phyloP scores from a whole-genome alignment of 2,113 vertebrate species.

The Semicossyphus pulcher region DNA sequence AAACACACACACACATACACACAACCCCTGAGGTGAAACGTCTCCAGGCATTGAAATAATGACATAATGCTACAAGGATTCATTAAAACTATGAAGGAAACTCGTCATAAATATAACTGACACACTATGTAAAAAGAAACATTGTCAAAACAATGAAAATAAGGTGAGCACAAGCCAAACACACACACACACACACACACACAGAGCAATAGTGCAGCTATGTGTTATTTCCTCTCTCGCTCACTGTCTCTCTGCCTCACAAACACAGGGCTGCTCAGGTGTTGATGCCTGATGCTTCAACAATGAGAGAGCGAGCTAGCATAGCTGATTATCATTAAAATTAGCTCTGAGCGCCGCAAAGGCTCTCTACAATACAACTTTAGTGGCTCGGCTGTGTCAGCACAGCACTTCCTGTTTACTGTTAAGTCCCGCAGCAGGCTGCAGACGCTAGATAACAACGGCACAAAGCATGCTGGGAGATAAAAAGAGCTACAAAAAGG shows the following conservation, averaged over 20 bases:
- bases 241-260: neutral
- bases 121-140: neutral
- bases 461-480: conserved; percentile 78
- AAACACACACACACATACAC: conserved; percentile 4
- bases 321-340: conserved; percentile 70
- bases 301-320: conserved; percentile 22
- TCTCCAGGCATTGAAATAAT: neutral
- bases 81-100: neutral
- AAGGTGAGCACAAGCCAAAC: neutral
- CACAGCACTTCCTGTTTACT: conserved; percentile 71
- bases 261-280: conserved; percentile 50
- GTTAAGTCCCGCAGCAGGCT: conserved; percentile 71
- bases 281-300: conserved; percentile 33
- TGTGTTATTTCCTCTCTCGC: neutral
- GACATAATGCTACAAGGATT: no score
- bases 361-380: conserved; percentile 40
- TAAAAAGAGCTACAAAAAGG: conserved; percentile 66
- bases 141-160: neutral
- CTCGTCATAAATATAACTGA: neutral
- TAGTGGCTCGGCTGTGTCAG: conserved; percentile 58
- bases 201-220: neutral
- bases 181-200: neutral
- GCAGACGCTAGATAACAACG: conserved; percentile 75
- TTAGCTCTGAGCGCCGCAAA: conserved; percentile 53
- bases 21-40: neutral